Conservation (phyloP, 1,140 invertebrate species). For the Drosophila bifasciata region DNA sequence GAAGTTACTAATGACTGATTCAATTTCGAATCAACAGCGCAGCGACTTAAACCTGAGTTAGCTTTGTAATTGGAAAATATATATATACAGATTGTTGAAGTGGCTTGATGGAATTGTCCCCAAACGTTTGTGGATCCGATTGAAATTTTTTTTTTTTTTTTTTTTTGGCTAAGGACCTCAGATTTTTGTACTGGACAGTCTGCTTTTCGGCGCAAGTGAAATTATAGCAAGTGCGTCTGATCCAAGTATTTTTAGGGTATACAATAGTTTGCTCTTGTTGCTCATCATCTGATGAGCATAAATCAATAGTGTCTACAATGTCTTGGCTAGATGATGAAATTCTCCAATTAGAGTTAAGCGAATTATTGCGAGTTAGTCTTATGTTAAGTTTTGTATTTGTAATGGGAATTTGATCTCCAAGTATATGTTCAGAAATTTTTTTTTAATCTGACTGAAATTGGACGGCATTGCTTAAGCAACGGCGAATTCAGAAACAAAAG, state of each 20-base stretch:
- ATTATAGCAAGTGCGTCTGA: conserved; percentile 46
- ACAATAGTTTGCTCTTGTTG: conserved; percentile 53
- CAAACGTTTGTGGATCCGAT: conserved; percentile 32
- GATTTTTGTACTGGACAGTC: conserved; percentile 20
- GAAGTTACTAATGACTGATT: conserved; percentile 47
- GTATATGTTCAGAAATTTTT: conserved; percentile 76
- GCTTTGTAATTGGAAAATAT: conserved; percentile 82
- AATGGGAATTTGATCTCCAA: conserved; percentile 78
- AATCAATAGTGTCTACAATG: conserved; percentile 85
- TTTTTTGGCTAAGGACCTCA: conserved; percentile 15
- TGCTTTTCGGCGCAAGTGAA: conserved; percentile 41
- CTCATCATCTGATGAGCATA: conserved; percentile 86
- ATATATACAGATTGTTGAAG: conserved; percentile 76
- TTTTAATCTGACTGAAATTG: conserved; percentile 84
- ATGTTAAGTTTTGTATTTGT: conserved; percentile 75
- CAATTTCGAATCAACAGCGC: conserved; percentile 47
- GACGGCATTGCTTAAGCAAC: conserved; percentile 83
- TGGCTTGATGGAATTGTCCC: conserved; percentile 59
- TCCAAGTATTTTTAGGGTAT: conserved; percentile 27
- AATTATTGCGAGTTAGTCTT: conserved; percentile 76
- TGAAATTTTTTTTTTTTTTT: conserved; percentile 27
- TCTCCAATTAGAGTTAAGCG: conserved; percentile 75
- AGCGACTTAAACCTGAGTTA: conserved; percentile 63
- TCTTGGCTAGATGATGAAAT: conserved; percentile 76
- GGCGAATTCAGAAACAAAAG: conserved; percentile 78